Evolutionary conservation across 2,888 invertebrate genomes (phyloP), one percentile per base, ranked within the genome.

Genomic region (Trilocha varians): DNA sequence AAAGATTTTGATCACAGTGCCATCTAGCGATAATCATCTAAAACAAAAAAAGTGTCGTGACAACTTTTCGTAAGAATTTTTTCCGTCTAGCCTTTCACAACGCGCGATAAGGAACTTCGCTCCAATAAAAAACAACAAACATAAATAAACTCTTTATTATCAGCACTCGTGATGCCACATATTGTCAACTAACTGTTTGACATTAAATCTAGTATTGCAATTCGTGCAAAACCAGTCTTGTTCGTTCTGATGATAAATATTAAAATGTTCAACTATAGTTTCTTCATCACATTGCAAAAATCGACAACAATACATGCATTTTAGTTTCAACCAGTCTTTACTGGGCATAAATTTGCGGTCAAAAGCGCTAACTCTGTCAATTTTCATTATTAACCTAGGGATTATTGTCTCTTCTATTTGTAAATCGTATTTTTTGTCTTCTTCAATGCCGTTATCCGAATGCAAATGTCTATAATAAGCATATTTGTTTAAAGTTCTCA

Each of bases 381-480:
- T 32, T 11, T 43, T 34, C 1, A 63, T 53, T 2, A 46, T 14
- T 15, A 57, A 55, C 9, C 51, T 48, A 0, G 79, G 78, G 1
- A 50, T 39, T 0, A 70, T 6, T 0, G 52, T 59, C 42, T 82
- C 80, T 46, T 78, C 62, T 0, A 82, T 37, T 18, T 70, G 70
- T 3, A 79, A 44, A 44, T 79, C 73, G 38, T 66, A 65, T 8
- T 0, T 39, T 8, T 34, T 41, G 1, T 16, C 18, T 34, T 1
- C 17, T 14, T 34, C 43, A 5, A 1, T 47, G 34, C 3, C 2
- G 8, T 57, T 48, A 1, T 72, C 63, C 1, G 56, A 45, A 4
- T 48, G 64, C 16, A 78, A 51, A 46, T 71, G 66, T 42, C 79
- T 53, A 0, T 68, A 51, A 34, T 76, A 80, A 0, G 62, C 57